Evolutionary conservation across 1,140 invertebrate species (phyloP).

Genomic region (Telenomus remus): DNA sequence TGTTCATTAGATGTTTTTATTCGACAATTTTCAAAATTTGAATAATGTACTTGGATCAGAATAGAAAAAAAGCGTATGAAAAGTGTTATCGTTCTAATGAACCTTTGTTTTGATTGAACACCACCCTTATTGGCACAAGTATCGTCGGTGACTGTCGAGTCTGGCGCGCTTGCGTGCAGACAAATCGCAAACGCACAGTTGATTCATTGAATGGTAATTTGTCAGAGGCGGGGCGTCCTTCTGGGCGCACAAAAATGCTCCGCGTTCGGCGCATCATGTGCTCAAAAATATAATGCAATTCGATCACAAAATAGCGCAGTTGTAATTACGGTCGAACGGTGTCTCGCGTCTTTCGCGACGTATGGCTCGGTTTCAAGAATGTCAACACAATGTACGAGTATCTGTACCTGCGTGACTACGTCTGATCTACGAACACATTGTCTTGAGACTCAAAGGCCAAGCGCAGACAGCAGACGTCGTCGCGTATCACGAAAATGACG

Average conservation of each 20-base stretch:
- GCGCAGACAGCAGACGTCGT: constrained; percentile 56
- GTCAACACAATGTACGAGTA: constrained; percentile 50
- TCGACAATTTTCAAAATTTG: no score
- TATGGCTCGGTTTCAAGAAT: constrained; percentile 59
- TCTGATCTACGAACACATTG: constrained; percentile 63
- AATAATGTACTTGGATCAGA: no score
- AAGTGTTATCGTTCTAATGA: constrained; percentile 6
- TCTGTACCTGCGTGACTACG: constrained; percentile 53
- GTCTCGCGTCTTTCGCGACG: constrained; percentile 40
- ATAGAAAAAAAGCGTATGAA: no score
- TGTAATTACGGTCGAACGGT: constrained; percentile 40
- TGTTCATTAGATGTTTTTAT: no score
- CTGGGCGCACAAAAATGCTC: constrained; percentile 20
- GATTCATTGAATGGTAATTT: constrained; percentile 17
- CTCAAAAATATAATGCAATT: constrained; percentile 31
- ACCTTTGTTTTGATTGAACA: constrained; percentile 19
- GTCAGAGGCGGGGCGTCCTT: constrained; percentile 5
- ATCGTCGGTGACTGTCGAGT: neutral
- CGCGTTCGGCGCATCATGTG: neutral
- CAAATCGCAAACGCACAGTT: no score
- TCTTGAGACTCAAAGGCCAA: constrained; percentile 58
- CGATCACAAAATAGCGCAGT: constrained; percentile 35
- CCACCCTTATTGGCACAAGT: constrained; percentile 16
- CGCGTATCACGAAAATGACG: constrained; percentile 46
- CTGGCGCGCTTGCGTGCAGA: neutral